Conservation (phyloP, 2,888 invertebrate species). For the Leptarthrus brevirostris region DNA sequence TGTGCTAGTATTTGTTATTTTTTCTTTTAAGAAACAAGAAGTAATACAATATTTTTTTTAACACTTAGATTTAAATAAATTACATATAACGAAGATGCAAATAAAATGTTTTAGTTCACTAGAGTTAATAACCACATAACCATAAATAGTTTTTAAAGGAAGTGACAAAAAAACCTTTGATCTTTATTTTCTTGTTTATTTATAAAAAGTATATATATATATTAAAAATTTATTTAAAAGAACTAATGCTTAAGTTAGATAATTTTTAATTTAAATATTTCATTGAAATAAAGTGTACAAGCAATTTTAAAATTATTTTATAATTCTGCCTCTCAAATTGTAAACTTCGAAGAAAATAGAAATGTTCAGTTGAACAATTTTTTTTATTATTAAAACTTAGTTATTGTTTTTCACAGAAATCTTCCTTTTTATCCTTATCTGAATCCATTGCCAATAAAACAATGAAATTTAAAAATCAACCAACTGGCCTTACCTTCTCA, state of each 20-base stretch:
- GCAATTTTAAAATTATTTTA: constrained; percentile 45
- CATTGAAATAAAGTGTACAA: constrained; percentile 45
- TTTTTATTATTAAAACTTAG: constrained; percentile 45
- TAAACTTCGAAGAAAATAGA: constrained; percentile 41
- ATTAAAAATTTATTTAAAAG: constrained; percentile 19
- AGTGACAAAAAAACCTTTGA: constrained; percentile 26
- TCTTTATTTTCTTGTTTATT: constrained; percentile 40
- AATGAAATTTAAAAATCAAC: no score
- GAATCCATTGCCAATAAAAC: no score
- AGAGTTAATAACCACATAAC: constrained; percentile 27
- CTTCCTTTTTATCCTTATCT: no score
- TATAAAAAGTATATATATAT: constrained; percentile 33
- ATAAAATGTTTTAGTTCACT: constrained; percentile 35
- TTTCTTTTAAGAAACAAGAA: constrained; percentile 32
- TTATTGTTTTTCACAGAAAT: no score
- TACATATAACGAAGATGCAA: constrained; percentile 22
- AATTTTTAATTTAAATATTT: constrained; percentile 47
- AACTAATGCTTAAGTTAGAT: constrained; percentile 43
- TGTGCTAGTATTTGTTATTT: constrained; percentile 45
- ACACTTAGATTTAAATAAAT: constrained; percentile 31
- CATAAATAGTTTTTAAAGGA: constrained; percentile 34
- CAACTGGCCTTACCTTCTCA: no score
- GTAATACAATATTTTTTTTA: constrained; percentile 35
- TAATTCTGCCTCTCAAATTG: constrained; percentile 36
- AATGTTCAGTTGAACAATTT: constrained; percentile 41